Evolutionary conservation across 1,140 invertebrate genomes (phyloP).

Genomic region (Tetramorium simillimum): DNA sequence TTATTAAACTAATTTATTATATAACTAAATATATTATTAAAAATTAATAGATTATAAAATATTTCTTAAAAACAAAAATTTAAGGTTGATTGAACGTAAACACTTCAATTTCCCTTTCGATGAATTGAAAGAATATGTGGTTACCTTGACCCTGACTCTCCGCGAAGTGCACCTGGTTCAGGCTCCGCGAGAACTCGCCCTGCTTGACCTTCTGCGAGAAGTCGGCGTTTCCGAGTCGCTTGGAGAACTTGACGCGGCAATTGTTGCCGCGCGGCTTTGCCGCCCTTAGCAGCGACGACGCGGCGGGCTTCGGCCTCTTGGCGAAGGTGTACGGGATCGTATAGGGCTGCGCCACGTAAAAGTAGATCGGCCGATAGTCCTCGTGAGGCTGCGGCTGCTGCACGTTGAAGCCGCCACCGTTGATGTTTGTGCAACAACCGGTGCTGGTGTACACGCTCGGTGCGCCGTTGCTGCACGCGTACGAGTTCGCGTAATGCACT

Average conservation of each 20-base stretch:
- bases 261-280: conserved; percentile 73
- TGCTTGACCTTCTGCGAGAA: conserved; percentile 83
- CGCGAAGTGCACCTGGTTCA: conserved; percentile 82
- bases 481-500: conserved; percentile 80
- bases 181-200: conserved; percentile 82
- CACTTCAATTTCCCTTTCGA: not conserved
- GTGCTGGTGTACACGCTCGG: conserved; percentile 77
- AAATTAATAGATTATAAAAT: not conserved
- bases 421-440: conserved; percentile 60
- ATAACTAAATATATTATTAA: too few species aligned
- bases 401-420: conserved; percentile 55
- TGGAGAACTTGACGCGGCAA: conserved; percentile 81
- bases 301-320: conserved; percentile 76
- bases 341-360: conserved; percentile 84
- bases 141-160: conserved; percentile 79
- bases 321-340: conserved; percentile 83
- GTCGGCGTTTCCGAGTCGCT: conserved; percentile 80
- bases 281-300: conserved; percentile 74
- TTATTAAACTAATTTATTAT: too few species aligned
- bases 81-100: not conserved
- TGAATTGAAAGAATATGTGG: not conserved
- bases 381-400: conserved; percentile 78
- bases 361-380: conserved; percentile 83
- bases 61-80: not conserved
- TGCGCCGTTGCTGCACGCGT: conserved; percentile 81